phyloP scores from a whole-genome alignment of 2,113 vertebrate species.

The Oxyruncus cristatus region DNA sequence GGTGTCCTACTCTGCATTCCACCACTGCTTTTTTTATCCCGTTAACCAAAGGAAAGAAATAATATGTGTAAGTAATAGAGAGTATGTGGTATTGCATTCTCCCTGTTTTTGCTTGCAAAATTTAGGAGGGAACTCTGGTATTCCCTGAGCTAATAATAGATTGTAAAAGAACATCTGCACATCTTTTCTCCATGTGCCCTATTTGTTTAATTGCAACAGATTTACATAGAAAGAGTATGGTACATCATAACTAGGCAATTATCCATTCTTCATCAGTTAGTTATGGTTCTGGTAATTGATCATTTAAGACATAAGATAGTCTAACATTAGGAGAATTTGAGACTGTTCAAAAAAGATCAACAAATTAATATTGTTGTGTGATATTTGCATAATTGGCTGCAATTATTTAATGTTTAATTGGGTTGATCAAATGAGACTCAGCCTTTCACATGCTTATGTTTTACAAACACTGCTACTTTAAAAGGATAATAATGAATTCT shows the following conservation, averaged over 20 bases:
- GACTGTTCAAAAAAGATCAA: slow-evolving; percentile 73
- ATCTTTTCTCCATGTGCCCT: slow-evolving; percentile 63
- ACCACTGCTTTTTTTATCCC: not conserved
- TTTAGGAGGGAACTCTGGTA: slow-evolving; percentile 24
- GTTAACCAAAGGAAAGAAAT: not conserved
- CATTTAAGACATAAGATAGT: slow-evolving; percentile 70
- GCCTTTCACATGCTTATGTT: slow-evolving; percentile 65
- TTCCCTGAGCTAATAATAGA: slow-evolving; percentile 60
- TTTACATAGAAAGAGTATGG: slow-evolving; percentile 68
- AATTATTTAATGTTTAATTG: slow-evolving; percentile 80
- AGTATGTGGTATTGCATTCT: not conserved
- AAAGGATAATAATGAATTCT: slow-evolving; percentile 60
- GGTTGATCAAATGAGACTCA: slow-evolving; percentile 74
- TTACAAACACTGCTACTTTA: slow-evolving; percentile 67
- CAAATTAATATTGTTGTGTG: slow-evolving; percentile 78
- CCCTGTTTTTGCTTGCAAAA: not conserved
- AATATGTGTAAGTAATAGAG: slow-evolving; percentile 13
- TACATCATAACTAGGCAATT: slow-evolving; percentile 74
- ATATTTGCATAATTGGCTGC: slow-evolving; percentile 78
- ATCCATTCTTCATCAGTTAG: slow-evolving; percentile 73
- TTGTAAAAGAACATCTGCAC: slow-evolving; percentile 74
- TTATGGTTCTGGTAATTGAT: slow-evolving; percentile 74
- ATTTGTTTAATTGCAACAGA: slow-evolving; percentile 73
- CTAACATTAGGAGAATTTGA: slow-evolving; percentile 72
- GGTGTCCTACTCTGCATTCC: not conserved